These are phyloP conservation scores for Scaptomyza graminum DNA, from an alignment of 1,140 invertebrate species.

Conservation along the genomic window DNA sequence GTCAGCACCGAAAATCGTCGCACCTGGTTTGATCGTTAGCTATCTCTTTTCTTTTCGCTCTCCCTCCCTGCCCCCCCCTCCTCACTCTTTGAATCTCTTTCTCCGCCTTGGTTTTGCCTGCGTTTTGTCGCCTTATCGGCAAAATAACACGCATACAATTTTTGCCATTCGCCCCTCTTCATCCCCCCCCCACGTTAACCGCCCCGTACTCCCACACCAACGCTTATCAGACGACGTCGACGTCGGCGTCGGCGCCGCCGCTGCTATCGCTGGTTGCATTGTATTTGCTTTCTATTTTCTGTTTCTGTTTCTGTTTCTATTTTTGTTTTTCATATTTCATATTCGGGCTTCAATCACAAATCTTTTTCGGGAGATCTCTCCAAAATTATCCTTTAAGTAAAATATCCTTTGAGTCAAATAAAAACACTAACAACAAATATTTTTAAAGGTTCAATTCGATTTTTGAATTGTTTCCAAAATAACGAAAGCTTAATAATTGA, in stretches of 20 bases:
- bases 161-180: slow-evolving; percentile 30
- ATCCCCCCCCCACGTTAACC: slow-evolving; percentile 8
- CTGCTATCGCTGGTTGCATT: slow-evolving; percentile 20
- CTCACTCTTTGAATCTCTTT: too few relatives aligned
- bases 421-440: too few relatives aligned
- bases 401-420: too few relatives aligned
- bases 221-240: slow-evolving; percentile 27
- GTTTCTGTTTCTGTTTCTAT: slow-evolving; percentile 25
- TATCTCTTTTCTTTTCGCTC: not conserved
- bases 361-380: not conserved
- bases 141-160: slow-evolving; percentile 45
- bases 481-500: too few relatives aligned
- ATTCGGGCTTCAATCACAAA: not conserved
- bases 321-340: slow-evolving; percentile 30
- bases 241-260: slow-evolving; percentile 18
- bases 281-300: slow-evolving; percentile 28
- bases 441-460: too few relatives aligned
- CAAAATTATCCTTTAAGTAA: not conserved
- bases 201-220: not conserved
- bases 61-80: not conserved
- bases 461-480: too few relatives aligned
- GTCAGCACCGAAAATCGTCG: slow-evolving; percentile 12
- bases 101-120: not conserved
- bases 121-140: slow-evolving; percentile 47
- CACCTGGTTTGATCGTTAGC: slow-evolving; percentile 35